phyloP scores from a whole-genome alignment of 2,888 invertebrate genomes.

The Gryllus longicercus region DNA sequence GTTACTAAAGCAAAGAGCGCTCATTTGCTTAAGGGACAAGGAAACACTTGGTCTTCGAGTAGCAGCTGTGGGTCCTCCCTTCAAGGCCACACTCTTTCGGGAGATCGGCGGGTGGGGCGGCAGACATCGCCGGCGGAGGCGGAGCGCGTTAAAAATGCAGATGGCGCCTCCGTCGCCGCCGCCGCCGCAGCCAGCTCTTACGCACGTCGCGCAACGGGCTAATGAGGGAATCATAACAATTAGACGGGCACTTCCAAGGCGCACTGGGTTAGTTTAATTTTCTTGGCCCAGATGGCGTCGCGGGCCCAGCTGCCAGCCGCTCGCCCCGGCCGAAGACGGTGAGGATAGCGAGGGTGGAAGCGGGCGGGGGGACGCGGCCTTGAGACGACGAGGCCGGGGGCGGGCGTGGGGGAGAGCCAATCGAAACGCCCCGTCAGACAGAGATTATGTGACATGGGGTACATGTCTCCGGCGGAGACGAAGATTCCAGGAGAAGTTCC shows the following conservation, averaged over 20 bases:
- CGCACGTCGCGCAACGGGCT: not conserved
- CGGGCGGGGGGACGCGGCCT: not conserved
- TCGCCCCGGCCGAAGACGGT: not conserved
- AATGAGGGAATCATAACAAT: constrained; percentile 17
- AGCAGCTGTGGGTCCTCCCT: too few species aligned
- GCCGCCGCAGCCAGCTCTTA: not conserved
- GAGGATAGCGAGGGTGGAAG: not conserved
- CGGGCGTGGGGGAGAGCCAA: not conserved
- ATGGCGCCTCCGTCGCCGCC: not conserved
- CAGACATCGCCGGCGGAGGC: too few species aligned
- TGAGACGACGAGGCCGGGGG: not conserved
- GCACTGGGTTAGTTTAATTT: constrained; percentile 1
- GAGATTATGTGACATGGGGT: too few species aligned
- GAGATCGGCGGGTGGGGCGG: too few species aligned
- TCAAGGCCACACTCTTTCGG: too few species aligned
- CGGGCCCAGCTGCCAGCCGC: not conserved
- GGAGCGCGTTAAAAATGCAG: not conserved
- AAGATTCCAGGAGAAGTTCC: too few species aligned
- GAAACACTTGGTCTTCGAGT: too few species aligned
- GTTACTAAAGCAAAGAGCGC: too few species aligned
- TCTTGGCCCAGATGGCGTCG: constrained; percentile 7
- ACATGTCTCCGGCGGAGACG: too few species aligned
- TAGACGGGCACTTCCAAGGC: not conserved
- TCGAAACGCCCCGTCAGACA: too few species aligned
- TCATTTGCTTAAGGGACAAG: too few species aligned